These are phyloP conservation scores for Scleropages formosus DNA, from an alignment of 2,797 vertebrate genomes.

Conservation along the genomic window DNA sequence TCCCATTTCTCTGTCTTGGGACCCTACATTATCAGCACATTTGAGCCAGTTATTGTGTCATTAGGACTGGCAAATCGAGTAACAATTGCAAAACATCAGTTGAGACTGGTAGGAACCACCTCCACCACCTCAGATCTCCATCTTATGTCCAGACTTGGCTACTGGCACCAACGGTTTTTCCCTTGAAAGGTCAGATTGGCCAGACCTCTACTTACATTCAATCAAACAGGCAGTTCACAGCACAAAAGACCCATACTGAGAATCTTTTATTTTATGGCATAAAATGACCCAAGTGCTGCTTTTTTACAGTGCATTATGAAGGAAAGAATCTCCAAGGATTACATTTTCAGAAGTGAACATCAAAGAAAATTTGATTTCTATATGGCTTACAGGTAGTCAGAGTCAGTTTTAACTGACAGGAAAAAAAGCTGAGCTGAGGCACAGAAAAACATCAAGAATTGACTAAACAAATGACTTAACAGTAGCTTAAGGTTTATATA, in stretches of 20 bases:
- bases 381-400: no score
- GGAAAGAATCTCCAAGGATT: not conserved
- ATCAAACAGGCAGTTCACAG: not conserved
- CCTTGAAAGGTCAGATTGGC: not conserved
- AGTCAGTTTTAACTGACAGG: no score
- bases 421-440: no score
- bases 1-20: conserved; percentile 53
- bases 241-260: not conserved
- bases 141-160: not conserved
- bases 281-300: not conserved
- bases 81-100: conserved; percentile 49
- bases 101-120: conserved; percentile 22
- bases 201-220: conserved; percentile 3
- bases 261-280: not conserved
- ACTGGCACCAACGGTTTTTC: not conserved
- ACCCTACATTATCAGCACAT: conserved; percentile 42
- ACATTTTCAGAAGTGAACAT: not conserved
- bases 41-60: conserved; percentile 52
- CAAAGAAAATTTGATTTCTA: no score
- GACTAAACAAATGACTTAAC: no score
- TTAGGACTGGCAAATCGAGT: conserved; percentile 60
- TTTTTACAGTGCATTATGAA: not conserved
- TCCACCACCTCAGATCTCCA: not conserved
- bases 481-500: no score
- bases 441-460: no score